Evolutionary conservation across 2,113 vertebrate genomes (phyloP).

Genomic region (Physeter macrocephalus): DNA sequence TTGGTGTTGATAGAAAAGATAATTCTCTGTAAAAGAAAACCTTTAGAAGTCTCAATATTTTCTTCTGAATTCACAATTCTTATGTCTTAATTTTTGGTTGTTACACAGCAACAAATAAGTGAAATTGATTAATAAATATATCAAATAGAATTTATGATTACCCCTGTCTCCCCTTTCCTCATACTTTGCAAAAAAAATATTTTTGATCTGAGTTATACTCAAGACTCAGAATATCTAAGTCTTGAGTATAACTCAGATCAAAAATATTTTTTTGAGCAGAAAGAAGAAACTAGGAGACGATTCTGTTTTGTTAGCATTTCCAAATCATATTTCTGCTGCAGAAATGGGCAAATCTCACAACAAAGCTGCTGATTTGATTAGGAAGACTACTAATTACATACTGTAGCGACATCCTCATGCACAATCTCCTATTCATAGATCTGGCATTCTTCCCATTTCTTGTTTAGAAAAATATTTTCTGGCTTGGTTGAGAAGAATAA

Average conservation of each 20-base stretch:
- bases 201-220: background rate
- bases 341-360: background rate
- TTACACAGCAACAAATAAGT: background rate
- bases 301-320: background rate
- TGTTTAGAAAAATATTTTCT: slow-evolving; percentile 45
- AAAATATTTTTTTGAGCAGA: too few species aligned
- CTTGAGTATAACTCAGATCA: too few species aligned
- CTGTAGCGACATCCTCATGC: background rate
- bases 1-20: slow-evolving; percentile 19
- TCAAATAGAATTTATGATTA: background rate
- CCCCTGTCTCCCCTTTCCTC: background rate
- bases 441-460: slow-evolving; percentile 22
- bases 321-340: background rate
- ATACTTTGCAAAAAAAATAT: background rate
- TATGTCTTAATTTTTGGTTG: background rate
- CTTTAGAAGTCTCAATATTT: background rate
- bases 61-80: background rate
- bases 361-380: slow-evolving; percentile 54
- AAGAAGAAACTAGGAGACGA: background rate
- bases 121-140: background rate
- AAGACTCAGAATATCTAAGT: background rate
- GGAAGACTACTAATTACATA: slow-evolving; percentile 24
- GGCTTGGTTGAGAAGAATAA: slow-evolving; percentile 35
- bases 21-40: slow-evolving; percentile 33
- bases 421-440: background rate